A percentile compares a stretch with the other conserved stretches of the same genome.
Evolutionary conservation across 2,888 invertebrate species (phyloP).

Genomic region (Dasypolia templi): DNA sequence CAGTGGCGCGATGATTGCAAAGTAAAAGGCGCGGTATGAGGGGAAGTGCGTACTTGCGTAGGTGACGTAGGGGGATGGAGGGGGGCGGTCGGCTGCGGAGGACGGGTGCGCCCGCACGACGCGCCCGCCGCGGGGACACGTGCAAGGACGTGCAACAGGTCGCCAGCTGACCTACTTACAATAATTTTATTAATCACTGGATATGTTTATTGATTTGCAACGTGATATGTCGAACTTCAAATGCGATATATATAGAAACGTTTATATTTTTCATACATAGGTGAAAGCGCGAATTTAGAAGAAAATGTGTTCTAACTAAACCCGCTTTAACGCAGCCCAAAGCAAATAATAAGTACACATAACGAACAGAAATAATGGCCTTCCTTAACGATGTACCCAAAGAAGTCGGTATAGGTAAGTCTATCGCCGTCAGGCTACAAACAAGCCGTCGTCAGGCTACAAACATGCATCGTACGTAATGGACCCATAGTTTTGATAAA

Average conservation of each 20-base stretch:
- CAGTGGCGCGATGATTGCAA: conserved; percentile 62
- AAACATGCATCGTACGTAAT: too few species aligned
- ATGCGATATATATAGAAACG: conserved; percentile 12
- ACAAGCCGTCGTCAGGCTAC: too few species aligned
- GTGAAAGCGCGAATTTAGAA: background rate
- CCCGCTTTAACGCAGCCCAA: background rate
- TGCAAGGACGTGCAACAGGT: conserved; percentile 83
- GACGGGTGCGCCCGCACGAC: conserved; percentile 25
- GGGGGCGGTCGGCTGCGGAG: conserved; percentile 17
- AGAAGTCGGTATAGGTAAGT: too few species aligned
- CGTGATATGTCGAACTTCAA: conserved; percentile 3
- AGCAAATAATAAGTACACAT: background rate
- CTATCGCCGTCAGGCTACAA: too few species aligned
- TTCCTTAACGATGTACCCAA: background rate
- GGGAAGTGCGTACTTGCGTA: conserved; percentile 58
- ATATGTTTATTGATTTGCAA: conserved; percentile 62
- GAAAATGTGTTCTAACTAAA: background rate
- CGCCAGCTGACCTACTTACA: conserved; percentile 80
- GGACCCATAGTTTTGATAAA: too few species aligned
- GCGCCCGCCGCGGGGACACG: conserved; percentile 57
- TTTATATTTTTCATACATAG: background rate
- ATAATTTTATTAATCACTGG: conserved; percentile 68
- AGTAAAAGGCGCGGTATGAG: conserved; percentile 58
- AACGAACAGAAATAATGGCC: background rate
- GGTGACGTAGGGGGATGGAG: conserved; percentile 44